Evolutionary conservation across 2,797 vertebrate species (phyloP), one percentile per base, ranked within the genome.

Genomic region (Aselliscus stoliczkanus): DNA sequence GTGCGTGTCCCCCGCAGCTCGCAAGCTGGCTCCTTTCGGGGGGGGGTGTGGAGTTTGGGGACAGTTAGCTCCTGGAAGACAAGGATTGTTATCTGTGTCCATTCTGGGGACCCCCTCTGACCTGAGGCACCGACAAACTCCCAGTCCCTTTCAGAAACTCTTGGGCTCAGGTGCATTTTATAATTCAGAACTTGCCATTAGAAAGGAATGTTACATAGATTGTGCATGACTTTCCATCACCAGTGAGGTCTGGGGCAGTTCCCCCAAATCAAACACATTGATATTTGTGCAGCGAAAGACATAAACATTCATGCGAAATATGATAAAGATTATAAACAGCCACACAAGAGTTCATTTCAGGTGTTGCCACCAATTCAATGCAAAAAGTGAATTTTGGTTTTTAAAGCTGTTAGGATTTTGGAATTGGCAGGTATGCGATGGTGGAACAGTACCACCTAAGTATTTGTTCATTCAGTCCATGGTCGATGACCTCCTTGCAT

Each of bases 1-100:
- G 99, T 99, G 94, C 58, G 93, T 2, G 69, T 14, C 64, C 86
- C 37, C 15, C 3, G 88, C n/a, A 25, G 75, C 58, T 39, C 39
- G 42, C 2, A 0, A 11, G 34, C 69, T 1, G 20, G 34, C 44
- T 31, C 34, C 14, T 31, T n/a, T 27, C 18, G 29, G 44, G 29
- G 29, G 25, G 73, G 7, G 0, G 52, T 44, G 50, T 1, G 0
- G 37, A 27, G 72, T 21, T 5, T 47, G 2, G 64, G 54, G n/a
- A 39, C 42, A 8, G 12, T 14, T 6, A 18, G 25, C 56, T 52
- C 64, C 76, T 44, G 17, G 42, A 82, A 31, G n/a, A 73, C 13
- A 0, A 13, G 70, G 77, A 4, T 31, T 3, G 27, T 9, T 52
- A 2, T 15, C 70, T 31, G 0, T n/a, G 4, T 44, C 15, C 17